Base-by-base conservation (phyloP, 1,140 invertebrate species). In the Tetramorium simillimum region DNA sequence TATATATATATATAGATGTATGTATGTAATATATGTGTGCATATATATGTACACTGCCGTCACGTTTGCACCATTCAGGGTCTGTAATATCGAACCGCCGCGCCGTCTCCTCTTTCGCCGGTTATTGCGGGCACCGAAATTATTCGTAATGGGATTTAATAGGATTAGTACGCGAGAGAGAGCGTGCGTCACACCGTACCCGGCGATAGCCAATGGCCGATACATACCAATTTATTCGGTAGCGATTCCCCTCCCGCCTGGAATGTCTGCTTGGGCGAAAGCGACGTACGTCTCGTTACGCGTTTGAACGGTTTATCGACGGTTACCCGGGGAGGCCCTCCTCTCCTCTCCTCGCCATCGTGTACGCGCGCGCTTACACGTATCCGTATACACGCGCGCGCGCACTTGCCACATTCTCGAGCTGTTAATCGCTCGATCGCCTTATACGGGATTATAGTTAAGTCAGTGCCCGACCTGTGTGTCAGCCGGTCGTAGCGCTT, bases 341-440 rank as follows among this genome's bases (percentile, higher is more conserved):
- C 86, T 86, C 63, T 86, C 40, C 7, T 86, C 81, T 85, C 86
- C 84, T 60, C 86, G 46, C 81, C 81, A n/a, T n/a, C n/a, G 72
- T 46, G 60, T 69, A 86, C 69, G 86, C 72, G 86, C 72, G 16
- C 40, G 6, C 46, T 7, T 40, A 40, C n/a, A 70, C 86, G 63
- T 73, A 87, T 53, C 56, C 85, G 37, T 72, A 69, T 73, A 87
- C 43, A 46, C 85, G 37, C 69, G 67, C 69, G 67, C 46, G 67
- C 75, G 46, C 46, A 69, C 69, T 77, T 69, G 76, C 88, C 87
- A 85, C 82, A 56, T 91, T 92, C 90, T 63, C 88, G 86, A 92
- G 86, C 91, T 93, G 92, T 93, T 93, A 93, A 94, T 93, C 93
- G 92, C 63, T 80, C 84, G 82, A 84, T 75, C 70, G 67, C 93